Conservation (phyloP, 2,888 invertebrate species). For the Esperia sulphurella region DNA sequence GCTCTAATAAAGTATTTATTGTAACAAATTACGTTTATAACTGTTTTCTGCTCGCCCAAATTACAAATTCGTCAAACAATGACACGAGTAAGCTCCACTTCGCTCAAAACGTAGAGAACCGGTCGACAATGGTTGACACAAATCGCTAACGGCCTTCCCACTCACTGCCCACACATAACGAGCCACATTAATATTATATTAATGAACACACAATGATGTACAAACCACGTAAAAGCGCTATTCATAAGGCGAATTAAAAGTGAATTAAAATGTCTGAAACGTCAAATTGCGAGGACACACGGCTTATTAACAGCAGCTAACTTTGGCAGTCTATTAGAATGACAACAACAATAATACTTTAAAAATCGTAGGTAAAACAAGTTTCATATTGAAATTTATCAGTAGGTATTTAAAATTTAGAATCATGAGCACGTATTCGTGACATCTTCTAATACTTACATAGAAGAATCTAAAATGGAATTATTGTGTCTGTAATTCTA, state of each 20-base stretch:
- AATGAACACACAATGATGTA: slow-evolving; percentile 72
- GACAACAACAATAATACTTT: neutral
- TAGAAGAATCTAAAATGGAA: too few species aligned
- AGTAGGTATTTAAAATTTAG: too few species aligned
- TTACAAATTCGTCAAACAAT: slow-evolving; percentile 13
- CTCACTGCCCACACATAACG: slow-evolving; percentile 56
- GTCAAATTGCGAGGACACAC: slow-evolving; percentile 69
- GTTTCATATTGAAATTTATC: too few species aligned
- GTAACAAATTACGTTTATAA: slow-evolving; percentile 43
- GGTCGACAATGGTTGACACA: slow-evolving; percentile 41
- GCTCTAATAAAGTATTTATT: slow-evolving; percentile 47
- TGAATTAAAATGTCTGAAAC: slow-evolving; percentile 74
- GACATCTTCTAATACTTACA: too few species aligned
- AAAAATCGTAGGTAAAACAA: too few species aligned
- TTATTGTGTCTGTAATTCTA: too few species aligned
- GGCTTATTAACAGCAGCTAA: slow-evolving; percentile 55
- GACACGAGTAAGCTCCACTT: slow-evolving; percentile 5
- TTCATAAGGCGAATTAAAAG: slow-evolving; percentile 72
- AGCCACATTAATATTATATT: slow-evolving; percentile 63
- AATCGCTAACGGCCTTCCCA: slow-evolving; percentile 46
- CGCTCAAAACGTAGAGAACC: slow-evolving; percentile 7
- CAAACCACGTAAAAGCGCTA: slow-evolving; percentile 72
- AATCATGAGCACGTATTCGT: too few species aligned
- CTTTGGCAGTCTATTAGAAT: slow-evolving; percentile 35
- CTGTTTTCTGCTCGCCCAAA: slow-evolving; percentile 34